A percentile compares a stretch with the other conserved stretches of the same genome.
These are phyloP conservation scores for Rhamphomyia laevipes DNA, from an alignment of 2,888 invertebrate species.

Conservation along the genomic window DNA sequence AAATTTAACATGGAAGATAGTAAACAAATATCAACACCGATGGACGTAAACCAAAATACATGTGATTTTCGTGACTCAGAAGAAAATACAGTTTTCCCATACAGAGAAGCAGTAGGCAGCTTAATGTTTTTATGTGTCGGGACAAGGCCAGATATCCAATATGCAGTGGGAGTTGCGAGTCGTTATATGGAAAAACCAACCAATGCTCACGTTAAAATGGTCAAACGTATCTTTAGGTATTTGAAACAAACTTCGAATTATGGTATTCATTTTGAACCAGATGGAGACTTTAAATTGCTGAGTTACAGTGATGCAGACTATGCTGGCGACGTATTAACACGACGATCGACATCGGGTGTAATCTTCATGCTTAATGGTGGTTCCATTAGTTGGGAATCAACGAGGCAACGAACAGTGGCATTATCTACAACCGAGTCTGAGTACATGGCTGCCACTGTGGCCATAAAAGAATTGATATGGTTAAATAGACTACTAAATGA, in stretches of 20 bases:
- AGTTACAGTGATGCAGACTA: conserved; percentile 9
- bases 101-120: conserved; percentile 16
- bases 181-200: conserved; percentile 7
- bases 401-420: conserved; percentile 9
- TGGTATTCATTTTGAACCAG: conserved; percentile 4
- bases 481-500: conserved; percentile 2
- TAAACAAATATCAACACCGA: conserved; percentile 13
- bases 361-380: conserved; percentile 3
- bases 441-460: conserved; percentile 21
- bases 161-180: conserved; percentile 12
- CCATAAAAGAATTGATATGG: conserved; percentile 18
- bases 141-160: conserved; percentile 15
- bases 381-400: conserved; percentile 8
- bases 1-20: conserved; percentile 14
- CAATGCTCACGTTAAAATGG: neutral
- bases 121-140: conserved; percentile 16
- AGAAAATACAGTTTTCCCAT: conserved; percentile 10
- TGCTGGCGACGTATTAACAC: too few species aligned
- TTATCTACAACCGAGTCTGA: conserved; percentile 25
- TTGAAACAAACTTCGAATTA: conserved; percentile 5
- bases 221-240: conserved; percentile 11
- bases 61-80: neutral
- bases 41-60: conserved; percentile 4
- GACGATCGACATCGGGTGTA: conserved; percentile 5
- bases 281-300: neutral